These are phyloP conservation scores for Coracias cyanogaster DNA, from an alignment of 2,797 vertebrate species.

Conservation along the genomic window DNA sequence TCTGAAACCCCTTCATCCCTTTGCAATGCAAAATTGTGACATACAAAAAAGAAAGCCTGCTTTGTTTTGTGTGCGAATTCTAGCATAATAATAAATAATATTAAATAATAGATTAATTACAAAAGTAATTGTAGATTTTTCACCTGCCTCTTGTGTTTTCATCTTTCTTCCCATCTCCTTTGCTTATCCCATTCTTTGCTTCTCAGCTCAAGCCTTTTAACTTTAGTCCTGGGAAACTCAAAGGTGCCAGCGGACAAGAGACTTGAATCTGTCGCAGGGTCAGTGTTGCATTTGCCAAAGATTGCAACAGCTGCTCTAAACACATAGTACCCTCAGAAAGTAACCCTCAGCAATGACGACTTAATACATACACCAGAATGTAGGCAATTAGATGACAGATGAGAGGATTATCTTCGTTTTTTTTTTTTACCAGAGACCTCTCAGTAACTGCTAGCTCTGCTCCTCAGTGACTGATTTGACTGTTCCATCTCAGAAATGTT, in stretches of 20 bases:
- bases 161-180: neutral
- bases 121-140: neutral
- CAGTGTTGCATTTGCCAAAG: neutral
- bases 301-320: neutral
- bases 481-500: neutral
- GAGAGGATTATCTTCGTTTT: neutral
- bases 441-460: neutral
- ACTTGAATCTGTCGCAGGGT: neutral
- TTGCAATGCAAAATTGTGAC: neutral
- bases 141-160: neutral
- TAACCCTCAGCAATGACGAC: neutral
- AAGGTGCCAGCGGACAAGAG: neutral
- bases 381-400: neutral
- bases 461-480: neutral
- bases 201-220: neutral
- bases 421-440: neutral
- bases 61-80: neutral
- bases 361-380: neutral
- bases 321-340: neutral
- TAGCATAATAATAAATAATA: too few relatives aligned
- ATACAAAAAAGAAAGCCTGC: neutral
- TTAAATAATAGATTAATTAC: neutral
- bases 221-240: neutral
- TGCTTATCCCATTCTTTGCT: neutral
- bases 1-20: neutral